Evolutionary conservation across 2,797 vertebrate genomes (phyloP), one percentile per base, ranked within the genome.

Genomic region (Acropternis orthonyx): DNA sequence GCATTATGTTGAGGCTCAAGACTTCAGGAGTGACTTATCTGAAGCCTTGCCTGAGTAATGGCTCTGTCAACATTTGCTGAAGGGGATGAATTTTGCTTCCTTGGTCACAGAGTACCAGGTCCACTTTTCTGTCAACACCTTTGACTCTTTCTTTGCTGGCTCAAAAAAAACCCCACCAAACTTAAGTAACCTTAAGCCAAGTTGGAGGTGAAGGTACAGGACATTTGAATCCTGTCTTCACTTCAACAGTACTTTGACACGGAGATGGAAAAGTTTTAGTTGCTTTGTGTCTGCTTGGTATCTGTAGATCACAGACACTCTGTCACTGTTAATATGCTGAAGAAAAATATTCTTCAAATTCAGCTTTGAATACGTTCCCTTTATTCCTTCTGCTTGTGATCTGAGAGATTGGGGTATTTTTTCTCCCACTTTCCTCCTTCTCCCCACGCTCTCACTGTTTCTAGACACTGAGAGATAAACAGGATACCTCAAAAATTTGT

Each of bases 21-120:
- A 34, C 36, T 63, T 41, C 5, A 34, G 51, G 17, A 49, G 52
- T 58, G 63, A 54, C 63, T 88, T 95, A 76, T 44, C 73, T 85
- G 61, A 66, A 93, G 52, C 37, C 34, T 22, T 52, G 37, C 43
- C 43, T 80, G 82, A 59, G 51, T 83, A 82, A 92, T 71, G n/a
- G 43, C 55, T 92, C 54, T 85, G 75, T 89, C 78, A 82, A 6
- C 58, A 51, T 94, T 93, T 83, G 81, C 89, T 84, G 74, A 93
- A 84, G 55, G 32, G 67, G 48, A 55, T 92, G 39, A 36, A 67
- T 89, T 85, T 66, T 74, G 37, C 73, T 89, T 73, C 56, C 46
- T 69, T 52, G 28, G 52, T 84, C 49, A 12, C 65, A 73, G 56
- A 65, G 48, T 68, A 16, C 73, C 51, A 58, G 63, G 68, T 63